Base-by-base conservation (phyloP, 2,797 vertebrate species). In the Falco cherrug region DNA sequence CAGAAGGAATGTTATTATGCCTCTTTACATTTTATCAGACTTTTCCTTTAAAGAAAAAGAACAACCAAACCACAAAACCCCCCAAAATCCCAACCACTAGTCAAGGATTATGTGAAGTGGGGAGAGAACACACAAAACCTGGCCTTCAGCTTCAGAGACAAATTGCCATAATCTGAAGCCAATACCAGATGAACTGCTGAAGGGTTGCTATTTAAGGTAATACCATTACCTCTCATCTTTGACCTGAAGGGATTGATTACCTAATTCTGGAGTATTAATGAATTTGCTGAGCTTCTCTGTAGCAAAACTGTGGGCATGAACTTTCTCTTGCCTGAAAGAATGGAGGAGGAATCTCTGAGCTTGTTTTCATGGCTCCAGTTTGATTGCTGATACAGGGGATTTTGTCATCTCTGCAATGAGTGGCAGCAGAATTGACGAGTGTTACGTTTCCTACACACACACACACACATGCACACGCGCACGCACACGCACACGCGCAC, bases 211-310 rank as follows among this genome's bases (percentile, higher is more conserved):
- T 75, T 93, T 94, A 96, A 97, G 60, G 51, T 73, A 57, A 76
- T 71, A 51, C 80, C 43, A 21, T 48, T 95, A 89, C 80, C 76
- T 90, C 92, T 96, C 94, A 57, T 92, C 81, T 95, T 95, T 96
- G 84, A 96, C 96, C 94, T 84, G 73, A 82, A 97, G 91, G 68
- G 51, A 95, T 83, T 94, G 86, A 94, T 97, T 93, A 82, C 65
- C 85, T 74, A 24, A 84, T 96, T 95, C 64, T 87, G 26, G 78
- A 75, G 84, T 35, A 78, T 89, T 95, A 95, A 94, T 90, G 87
- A 45, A 87, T 93, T 95, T 95, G 63, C 90, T 79, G 74, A 94
- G 90, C 87, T 96, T 77, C 68, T 91, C 86, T 93, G 80, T 65
- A 86, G 64, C 89, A 94, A 79, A 95, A 94, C 50, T 74, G 18